A percentile compares a stretch with the other conserved stretches of the same genome.
Evolutionary conservation across 2,113 vertebrate genomes (phyloP).

Genomic region (Vulpes ferrilata): DNA sequence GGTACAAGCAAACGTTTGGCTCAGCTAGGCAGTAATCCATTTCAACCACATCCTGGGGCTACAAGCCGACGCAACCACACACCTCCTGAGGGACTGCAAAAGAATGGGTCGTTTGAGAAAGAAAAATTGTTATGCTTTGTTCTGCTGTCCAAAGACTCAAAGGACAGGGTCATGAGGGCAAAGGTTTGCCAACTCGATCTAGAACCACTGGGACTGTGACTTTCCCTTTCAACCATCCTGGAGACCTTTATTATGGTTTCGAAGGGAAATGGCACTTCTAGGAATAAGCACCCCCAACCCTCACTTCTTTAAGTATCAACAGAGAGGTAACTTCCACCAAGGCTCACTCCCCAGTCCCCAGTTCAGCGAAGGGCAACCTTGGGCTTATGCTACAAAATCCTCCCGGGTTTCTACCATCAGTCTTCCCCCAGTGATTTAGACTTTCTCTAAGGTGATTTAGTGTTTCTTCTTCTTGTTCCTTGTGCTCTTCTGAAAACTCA

Average conservation of each 20-base stretch:
- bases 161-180: slow-evolving; percentile 77
- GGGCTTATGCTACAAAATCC: slow-evolving; percentile 67
- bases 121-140: slow-evolving; percentile 72
- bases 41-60: slow-evolving; percentile 88
- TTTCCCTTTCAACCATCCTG: slow-evolving; percentile 61
- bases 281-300: slow-evolving; percentile 38
- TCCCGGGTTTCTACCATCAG: neutral
- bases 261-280: slow-evolving; percentile 77
- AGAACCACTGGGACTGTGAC: slow-evolving; percentile 9
- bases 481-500: neutral
- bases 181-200: slow-evolving; percentile 80
- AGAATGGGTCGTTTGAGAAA: slow-evolving; percentile 41
- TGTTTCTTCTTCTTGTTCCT: neutral
- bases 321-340: slow-evolving; percentile 40
- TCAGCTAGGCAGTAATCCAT: slow-evolving; percentile 97
- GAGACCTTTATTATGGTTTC: slow-evolving; percentile 30
- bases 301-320: neutral
- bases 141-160: slow-evolving; percentile 79
- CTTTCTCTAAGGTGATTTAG: neutral
- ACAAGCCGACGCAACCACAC: slow-evolving; percentile 87
- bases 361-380: slow-evolving; percentile 72
- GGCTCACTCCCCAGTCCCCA: neutral
- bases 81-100: slow-evolving; percentile 82
- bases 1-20: slow-evolving; percentile 93
- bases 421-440: neutral